Evolutionary conservation across 2,113 vertebrate species (phyloP), one percentile per base, ranked within the genome.

Genomic region (Epinephelus lanceolatus): DNA sequence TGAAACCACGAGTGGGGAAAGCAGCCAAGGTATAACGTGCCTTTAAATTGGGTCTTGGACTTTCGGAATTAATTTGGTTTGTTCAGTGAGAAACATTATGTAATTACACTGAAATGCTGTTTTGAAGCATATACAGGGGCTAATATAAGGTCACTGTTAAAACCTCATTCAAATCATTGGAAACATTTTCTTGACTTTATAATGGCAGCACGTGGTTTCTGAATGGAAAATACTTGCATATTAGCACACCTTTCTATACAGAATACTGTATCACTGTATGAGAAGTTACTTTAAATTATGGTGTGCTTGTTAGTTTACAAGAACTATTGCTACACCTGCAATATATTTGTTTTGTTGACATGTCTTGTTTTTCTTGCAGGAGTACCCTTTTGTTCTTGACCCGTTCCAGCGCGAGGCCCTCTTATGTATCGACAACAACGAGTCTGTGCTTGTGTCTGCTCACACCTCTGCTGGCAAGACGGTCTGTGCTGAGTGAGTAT

Each of bases 401-500:
- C 97, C 98, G 6, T 99, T 99, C 88, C 98, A 99, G 92, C 97
- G 97, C 53, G 98, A 99, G 93, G 97, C 98, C 81, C 96, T 99
- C 87, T 94, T 98, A 33, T 99, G 98, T 86, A 96, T 99, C 6
- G 98, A 99, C 94, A 99, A 99, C 91, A 99, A 98, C 78, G 97
- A 99, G 89, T 99, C 98, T 55, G 98, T 99, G 27, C 94, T 99
- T 33, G 98, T 99, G 52, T 99, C 98, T 9, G 98, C 98, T 45
- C 98, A 99, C 86, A 99, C 98, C 6, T 99, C 98, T 75, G 98
- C 98, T n/a, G 98, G 98, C 59, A 99, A 99, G 95, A 99, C 98
- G 3, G 98, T 99, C n/a, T 99, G 98, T 85, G 98, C 98, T 18
- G 98, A 99, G 98, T 99, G 93, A 96, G 98, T 97, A 17, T 78